These are phyloP conservation scores for Caenorhabditis auriculariae DNA, from an alignment of 2,888 invertebrate species.

Conservation along the genomic window DNA sequence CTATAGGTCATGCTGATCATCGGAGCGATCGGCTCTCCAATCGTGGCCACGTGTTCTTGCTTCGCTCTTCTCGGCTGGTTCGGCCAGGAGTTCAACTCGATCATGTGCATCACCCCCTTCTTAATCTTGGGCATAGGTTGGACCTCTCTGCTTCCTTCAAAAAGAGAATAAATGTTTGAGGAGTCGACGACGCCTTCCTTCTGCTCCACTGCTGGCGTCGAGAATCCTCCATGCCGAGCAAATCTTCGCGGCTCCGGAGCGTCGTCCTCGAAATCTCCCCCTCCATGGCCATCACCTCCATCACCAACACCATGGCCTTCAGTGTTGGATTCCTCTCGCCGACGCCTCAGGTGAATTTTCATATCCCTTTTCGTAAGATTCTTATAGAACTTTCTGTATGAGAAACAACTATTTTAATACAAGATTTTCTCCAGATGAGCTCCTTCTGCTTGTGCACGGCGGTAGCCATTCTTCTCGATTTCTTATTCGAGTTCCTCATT, in stretches of 20 bases:
- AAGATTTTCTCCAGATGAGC: constrained; percentile 32
- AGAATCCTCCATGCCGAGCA: constrained; percentile 4
- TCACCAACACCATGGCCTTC: constrained; percentile 46
- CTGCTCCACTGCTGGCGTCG: constrained; percentile 43
- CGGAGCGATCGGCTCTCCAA: constrained; percentile 39
- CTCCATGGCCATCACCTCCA: constrained; percentile 45
- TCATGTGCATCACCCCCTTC: constrained; percentile 52
- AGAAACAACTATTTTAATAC: not conserved
- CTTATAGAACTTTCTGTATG: no score
- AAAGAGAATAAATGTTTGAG: constrained; percentile 1
- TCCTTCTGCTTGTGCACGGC: constrained; percentile 58
- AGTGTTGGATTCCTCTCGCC: constrained; percentile 44
- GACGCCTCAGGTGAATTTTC: constrained; percentile 25
- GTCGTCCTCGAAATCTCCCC: constrained; percentile 42
- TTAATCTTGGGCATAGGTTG: constrained; percentile 44
- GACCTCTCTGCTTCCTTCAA: no score
- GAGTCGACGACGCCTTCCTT: constrained; percentile 51
- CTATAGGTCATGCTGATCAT: constrained; percentile 24
- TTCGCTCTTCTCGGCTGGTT: constrained; percentile 44
- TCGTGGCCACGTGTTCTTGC: constrained; percentile 33
- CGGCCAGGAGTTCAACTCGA: constrained; percentile 42
- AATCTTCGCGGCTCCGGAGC: constrained; percentile 9
- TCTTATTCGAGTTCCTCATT: constrained; percentile 53
- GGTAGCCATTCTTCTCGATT: constrained; percentile 53
- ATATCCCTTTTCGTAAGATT: not conserved